Conservation (phyloP, 2,888 invertebrate species). For the Ceraclea dissimilis region DNA sequence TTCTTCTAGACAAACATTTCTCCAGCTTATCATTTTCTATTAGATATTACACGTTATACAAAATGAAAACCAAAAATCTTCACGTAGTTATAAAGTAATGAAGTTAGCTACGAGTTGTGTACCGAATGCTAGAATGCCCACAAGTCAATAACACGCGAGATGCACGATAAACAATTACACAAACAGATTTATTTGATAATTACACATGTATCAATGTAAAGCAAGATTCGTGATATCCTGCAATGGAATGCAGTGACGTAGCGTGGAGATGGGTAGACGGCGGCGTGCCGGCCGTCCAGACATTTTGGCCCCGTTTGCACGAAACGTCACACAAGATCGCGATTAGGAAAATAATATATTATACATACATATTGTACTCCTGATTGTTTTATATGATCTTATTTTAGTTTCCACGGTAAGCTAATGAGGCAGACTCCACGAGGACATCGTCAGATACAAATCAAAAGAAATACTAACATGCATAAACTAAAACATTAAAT, state of each 20-base stretch:
- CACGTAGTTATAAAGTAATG: no score
- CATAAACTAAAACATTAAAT: not conserved
- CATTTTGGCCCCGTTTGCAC: slow-evolving; percentile 20
- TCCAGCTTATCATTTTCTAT: no score
- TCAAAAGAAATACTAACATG: slow-evolving; percentile 3
- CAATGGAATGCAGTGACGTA: not conserved
- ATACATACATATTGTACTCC: slow-evolving; percentile 7
- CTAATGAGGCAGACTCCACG: slow-evolving; percentile 21
- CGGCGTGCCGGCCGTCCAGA: slow-evolving; percentile 12
- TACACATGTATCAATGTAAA: not conserved
- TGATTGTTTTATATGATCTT: slow-evolving; percentile 24
- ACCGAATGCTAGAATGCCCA: no score
- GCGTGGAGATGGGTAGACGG: not conserved
- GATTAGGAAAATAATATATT: slow-evolving; percentile 21
- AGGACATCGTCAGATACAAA: slow-evolving; percentile 1
- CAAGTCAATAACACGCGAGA: not conserved
- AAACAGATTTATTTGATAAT: not conserved
- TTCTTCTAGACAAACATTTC: no score
- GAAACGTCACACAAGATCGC: slow-evolving; percentile 23
- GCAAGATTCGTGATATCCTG: not conserved
- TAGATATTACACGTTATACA: no score
- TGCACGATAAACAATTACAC: not conserved
- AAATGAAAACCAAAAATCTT: no score
- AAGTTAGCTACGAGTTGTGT: no score
- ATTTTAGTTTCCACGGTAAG: slow-evolving; percentile 17